These are phyloP conservation scores for Charina bottae DNA, from an alignment of 2,113 vertebrate genomes.

Conservation along the genomic window DNA sequence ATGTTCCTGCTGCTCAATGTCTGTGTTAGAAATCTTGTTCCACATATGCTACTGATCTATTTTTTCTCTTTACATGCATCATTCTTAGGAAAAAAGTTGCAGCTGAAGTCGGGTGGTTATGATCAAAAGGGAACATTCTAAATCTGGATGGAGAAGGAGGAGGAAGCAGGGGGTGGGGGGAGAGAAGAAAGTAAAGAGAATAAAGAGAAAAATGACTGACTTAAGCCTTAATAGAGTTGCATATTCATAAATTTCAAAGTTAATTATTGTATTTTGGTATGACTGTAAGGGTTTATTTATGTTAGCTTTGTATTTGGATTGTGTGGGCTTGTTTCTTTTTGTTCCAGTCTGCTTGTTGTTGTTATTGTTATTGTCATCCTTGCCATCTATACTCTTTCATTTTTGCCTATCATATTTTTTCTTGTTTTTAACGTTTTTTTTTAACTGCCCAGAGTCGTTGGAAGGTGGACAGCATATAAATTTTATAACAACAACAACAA, in stretches of 20 bases:
- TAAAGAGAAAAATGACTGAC: conserved; percentile 35
- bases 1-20: conserved; percentile 43
- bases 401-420: not conserved
- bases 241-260: conserved; percentile 10
- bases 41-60: conserved; percentile 31
- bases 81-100: conserved; percentile 58
- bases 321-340: not conserved
- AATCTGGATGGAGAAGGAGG: conserved; percentile 5
- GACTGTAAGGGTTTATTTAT: not conserved
- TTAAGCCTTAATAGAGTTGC: not conserved
- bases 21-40: conserved; percentile 43
- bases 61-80: conserved; percentile 17
- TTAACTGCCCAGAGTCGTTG: not conserved
- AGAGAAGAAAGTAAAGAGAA: conserved; percentile 5
- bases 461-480: not conserved
- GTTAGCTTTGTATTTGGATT: not conserved
- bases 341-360: not conserved
- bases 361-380: not conserved
- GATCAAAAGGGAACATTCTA: conserved; percentile 50
- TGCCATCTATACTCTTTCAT: not conserved
- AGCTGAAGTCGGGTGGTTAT: conserved; percentile 40
- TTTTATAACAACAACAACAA: not conserved
- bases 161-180: not conserved
- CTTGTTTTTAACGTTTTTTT: not conserved
- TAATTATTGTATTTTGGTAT: not conserved